Percentiles rank a stretch among this genome's conserved stretches.
Evolutionary conservation across 2,797 vertebrate genomes (phyloP).

Genomic region (Loris lydekkerianus): DNA sequence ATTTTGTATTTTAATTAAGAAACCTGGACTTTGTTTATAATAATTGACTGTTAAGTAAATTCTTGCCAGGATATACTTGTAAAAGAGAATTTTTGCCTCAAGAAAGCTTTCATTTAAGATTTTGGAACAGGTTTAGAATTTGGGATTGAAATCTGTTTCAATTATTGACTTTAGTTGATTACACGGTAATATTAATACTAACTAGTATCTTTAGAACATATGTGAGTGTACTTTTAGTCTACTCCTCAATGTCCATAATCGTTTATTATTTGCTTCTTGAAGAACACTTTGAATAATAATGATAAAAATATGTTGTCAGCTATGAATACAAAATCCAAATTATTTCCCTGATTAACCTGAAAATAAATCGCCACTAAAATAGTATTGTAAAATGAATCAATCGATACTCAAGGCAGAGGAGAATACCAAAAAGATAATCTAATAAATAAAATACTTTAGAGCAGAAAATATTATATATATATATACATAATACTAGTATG

Average conservation of each 20-base stretch:
- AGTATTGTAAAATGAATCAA: conserved; percentile 10
- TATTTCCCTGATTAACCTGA: neutral
- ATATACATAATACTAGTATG: neutral
- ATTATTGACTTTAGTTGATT: conserved; percentile 82
- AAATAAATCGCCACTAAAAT: conserved; percentile 21
- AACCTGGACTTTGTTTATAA: conserved; percentile 90
- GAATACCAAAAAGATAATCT: neutral
- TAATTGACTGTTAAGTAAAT: conserved; percentile 88
- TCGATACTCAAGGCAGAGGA: neutral
- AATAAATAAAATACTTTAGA: neutral
- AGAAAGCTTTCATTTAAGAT: conserved; percentile 85
- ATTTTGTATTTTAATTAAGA: conserved; percentile 91
- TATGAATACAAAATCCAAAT: conserved; percentile 36
- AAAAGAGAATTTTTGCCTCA: conserved; percentile 87
- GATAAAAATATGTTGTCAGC: conserved; percentile 9
- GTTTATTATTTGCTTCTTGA: conserved; percentile 62
- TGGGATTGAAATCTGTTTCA: conserved; percentile 78
- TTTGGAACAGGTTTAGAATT: conserved; percentile 84
- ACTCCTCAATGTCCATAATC: conserved; percentile 63
- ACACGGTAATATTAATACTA: conserved; percentile 79
- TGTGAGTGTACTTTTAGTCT: conserved; percentile 65
- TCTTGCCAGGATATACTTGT: conserved; percentile 88
- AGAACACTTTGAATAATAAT: conserved; percentile 60
- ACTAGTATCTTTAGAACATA: conserved; percentile 61
- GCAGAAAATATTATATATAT: neutral